Evolutionary conservation across 2,888 invertebrate species (phyloP), one percentile per base, ranked within the genome.

Genomic region (Labia minor): DNA sequence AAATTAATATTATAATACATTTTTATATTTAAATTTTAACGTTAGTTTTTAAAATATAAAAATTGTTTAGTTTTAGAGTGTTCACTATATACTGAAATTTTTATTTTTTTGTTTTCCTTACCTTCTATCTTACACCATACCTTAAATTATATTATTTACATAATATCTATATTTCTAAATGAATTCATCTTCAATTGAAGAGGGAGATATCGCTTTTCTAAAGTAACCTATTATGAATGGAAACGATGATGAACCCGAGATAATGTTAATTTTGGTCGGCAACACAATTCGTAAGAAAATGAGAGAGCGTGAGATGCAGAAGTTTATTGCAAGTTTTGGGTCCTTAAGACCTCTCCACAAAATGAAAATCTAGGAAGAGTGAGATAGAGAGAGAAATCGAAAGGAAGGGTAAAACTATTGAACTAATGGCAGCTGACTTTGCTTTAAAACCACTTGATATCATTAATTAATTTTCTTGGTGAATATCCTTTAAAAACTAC

Each of bases 381-480:
- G 16, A n/a, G 49, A 49, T 2, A 49, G 49, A 11, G 49, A 49
- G 16, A 16, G n/a, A 49, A 14, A 49, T 49, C 49, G 49, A 49
- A 49, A 49, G 49, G 2, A 16, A 49, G 49, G n/a, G 49, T 49
- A 8, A 49, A 49, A 49, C 49, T 49, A 49, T 49, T 49, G 49
- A 49, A 49, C 49, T 49, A 49, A 49, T 49, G 49, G 49, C 49
- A 49, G 49, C 49, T 49, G 49, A 49, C 49, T 49, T 49, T 49
- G 49, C 49, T 49, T 49, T 49, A 8, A 49, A 49, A 49, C 49
- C 49, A 49, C 49, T 49, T 49, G 49, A 49, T 49, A 49, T 49
- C 14, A 49, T 14, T 49, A 49, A 49, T 49, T 49, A 49, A 49
- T 49, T 49, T 49, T 49, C 33, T 49, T 49, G 3, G 49, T 49